These are phyloP conservation scores for Apolygus lucorum DNA, from an alignment of 1,140 invertebrate species.

Conservation along the genomic window DNA sequence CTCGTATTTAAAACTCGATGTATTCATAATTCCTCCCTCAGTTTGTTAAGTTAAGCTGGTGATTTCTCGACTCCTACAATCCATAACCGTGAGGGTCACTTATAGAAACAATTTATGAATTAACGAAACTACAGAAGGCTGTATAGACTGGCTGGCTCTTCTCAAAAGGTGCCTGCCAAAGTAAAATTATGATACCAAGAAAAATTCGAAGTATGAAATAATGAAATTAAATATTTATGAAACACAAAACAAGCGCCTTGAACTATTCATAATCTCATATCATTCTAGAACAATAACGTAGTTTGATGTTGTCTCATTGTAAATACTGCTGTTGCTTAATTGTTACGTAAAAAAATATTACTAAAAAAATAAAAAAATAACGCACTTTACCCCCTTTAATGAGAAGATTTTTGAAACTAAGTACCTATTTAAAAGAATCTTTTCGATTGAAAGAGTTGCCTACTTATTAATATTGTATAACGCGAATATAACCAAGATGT, in stretches of 20 bases:
- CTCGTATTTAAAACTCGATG: not conserved
- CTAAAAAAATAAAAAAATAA: too few relatives aligned
- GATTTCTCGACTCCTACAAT: too few relatives aligned
- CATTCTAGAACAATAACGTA: conserved; percentile 1
- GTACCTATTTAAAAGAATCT: too few relatives aligned
- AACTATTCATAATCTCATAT: conserved; percentile 5
- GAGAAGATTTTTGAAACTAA: too few relatives aligned
- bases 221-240: not conserved
- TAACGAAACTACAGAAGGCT: too few relatives aligned
- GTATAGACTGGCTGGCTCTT: not conserved
- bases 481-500: too few relatives aligned
- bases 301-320: not conserved
- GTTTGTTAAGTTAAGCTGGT: not conserved
- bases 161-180: not conserved
- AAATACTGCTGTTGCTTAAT: not conserved
- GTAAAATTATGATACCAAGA: too few relatives aligned
- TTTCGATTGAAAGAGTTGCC: too few relatives aligned
- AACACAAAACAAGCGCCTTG: conserved; percentile 2
- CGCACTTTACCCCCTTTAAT: not conserved
- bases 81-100: not conserved
- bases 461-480: too few relatives aligned
- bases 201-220: not conserved
- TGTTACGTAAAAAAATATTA: not conserved
- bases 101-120: not conserved
- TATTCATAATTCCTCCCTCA: not conserved